phyloP scores from a whole-genome alignment of 2,797 vertebrate species.

The Protosalanx chinensis region DNA sequence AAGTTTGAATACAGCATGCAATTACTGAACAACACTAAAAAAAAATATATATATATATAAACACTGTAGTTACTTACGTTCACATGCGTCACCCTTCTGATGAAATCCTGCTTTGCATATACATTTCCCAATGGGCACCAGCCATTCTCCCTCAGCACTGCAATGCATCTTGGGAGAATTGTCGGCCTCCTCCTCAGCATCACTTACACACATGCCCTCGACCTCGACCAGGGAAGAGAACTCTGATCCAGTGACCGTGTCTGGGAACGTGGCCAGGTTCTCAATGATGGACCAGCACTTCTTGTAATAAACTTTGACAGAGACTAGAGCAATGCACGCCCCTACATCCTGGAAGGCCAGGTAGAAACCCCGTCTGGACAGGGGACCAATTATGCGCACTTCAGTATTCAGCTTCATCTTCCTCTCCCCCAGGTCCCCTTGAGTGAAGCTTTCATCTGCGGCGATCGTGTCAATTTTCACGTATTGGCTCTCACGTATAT shows the following conservation, averaged over 20 bases:
- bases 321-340: constrained; percentile 97
- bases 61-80: constrained; percentile 84
- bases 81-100: constrained; percentile 95
- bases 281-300: constrained; percentile 99
- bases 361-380: constrained; percentile 96
- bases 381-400: constrained; percentile 94
- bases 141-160: constrained; percentile 97
- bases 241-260: constrained; percentile 98
- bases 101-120: constrained; percentile 98
- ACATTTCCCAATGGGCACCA: constrained; percentile 99
- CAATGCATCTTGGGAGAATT: constrained; percentile 99
- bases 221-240: constrained; percentile 99
- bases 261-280: constrained; percentile 97
- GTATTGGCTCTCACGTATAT: constrained; percentile 95
- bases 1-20: not conserved
- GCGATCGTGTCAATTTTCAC: constrained; percentile 99
- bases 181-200: constrained; percentile 95
- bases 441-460: constrained; percentile 99
- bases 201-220: constrained; percentile 89
- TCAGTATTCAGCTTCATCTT: constrained; percentile 99
- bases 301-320: constrained; percentile 99
- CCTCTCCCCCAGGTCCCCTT: constrained; percentile 97
- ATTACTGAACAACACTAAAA: not conserved
- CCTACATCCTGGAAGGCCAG: constrained; percentile 99
- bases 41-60: too few relatives aligned